Conservation (phyloP, 2,113 vertebrate species). For the Natator depressus region DNA sequence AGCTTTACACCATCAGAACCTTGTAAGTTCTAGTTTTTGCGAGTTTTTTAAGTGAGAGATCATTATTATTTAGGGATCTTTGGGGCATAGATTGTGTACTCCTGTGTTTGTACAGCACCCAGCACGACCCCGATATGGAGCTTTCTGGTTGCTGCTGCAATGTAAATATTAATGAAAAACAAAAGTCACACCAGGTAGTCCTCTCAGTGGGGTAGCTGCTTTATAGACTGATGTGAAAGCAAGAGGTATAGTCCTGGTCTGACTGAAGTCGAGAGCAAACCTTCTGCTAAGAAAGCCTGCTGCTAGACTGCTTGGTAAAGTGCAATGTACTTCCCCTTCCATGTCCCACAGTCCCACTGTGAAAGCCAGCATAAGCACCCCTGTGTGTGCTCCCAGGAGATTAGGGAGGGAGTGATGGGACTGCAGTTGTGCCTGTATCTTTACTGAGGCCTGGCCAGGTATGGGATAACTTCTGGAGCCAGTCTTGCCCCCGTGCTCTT, state of each 20-base stretch:
- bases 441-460: not conserved
- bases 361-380: not conserved
- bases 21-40: not conserved
- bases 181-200: not conserved
- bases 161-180: not conserved
- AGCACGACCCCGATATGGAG: not conserved
- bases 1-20: accelerated
- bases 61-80: accelerated
- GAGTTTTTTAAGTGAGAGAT: not conserved
- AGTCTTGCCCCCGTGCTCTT: not conserved
- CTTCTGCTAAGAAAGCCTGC: not conserved
- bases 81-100: not conserved
- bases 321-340: not conserved
- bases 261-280: not conserved
- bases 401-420: not conserved
- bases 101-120: not conserved
- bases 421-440: not conserved
- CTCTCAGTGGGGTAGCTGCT: not conserved
- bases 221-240: not conserved
- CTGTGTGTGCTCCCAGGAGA: not conserved
- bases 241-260: not conserved
- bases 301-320: not conserved
- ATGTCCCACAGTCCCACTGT: not conserved
- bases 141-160: not conserved
- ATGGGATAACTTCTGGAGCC: accelerated